These are phyloP conservation scores for Megaceryle alcyon DNA, from an alignment of 2,797 vertebrate genomes.

Conservation along the genomic window DNA sequence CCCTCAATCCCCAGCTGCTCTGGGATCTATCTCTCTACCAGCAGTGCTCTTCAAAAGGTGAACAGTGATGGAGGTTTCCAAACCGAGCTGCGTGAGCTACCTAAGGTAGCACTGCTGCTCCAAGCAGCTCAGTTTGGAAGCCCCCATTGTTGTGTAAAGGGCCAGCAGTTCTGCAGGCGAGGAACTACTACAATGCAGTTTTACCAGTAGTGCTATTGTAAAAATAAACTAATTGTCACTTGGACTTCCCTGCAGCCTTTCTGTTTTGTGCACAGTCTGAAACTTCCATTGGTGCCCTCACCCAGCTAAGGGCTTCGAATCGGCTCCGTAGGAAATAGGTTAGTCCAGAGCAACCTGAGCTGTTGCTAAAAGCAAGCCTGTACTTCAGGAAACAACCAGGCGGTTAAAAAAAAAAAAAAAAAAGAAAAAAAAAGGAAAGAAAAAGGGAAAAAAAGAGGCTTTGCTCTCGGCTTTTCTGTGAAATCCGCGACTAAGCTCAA, in stretches of 20 bases:
- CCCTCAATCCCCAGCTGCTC: not conserved
- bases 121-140: no score
- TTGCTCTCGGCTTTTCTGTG: not conserved
- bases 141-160: not conserved
- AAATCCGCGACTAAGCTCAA: slow-evolving; percentile 27
- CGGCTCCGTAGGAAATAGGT: not conserved
- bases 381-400: slow-evolving; percentile 36
- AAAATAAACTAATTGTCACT: not conserved
- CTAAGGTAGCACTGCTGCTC: not conserved
- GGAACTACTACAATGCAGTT: not conserved
- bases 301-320: not conserved
- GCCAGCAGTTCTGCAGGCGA: not conserved
- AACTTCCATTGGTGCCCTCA: slow-evolving; percentile 24
- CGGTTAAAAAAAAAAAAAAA: no score
- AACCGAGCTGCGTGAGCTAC: not conserved
- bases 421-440: no score
- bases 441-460: not conserved
- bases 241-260: not conserved
- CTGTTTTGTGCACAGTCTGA: not conserved
- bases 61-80: not conserved
- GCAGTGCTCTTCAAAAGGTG: not conserved
- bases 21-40: not conserved
- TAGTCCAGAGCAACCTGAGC: not conserved
- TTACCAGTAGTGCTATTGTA: not conserved
- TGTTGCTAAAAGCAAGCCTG: slow-evolving; percentile 42